These are phyloP conservation scores for Tenualosa thibaudeaui DNA, from an alignment of 2,797 vertebrate genomes.

Conservation along the genomic window DNA sequence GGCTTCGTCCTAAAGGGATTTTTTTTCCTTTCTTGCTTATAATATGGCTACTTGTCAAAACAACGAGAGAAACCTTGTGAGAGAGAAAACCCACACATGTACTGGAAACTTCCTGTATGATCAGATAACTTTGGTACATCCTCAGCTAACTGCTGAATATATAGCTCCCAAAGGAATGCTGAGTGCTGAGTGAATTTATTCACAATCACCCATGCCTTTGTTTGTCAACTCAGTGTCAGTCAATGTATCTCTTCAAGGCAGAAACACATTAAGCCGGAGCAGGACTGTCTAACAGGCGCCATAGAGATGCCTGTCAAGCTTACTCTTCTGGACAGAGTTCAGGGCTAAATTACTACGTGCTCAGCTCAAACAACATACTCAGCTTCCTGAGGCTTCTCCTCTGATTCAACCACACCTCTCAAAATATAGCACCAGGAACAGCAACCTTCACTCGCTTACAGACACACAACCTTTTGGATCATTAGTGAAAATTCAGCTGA, in stretches of 20 bases:
- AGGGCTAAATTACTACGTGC: not conserved
- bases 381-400: not conserved
- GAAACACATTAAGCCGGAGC: not conserved
- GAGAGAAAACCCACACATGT: too few species aligned
- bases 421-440: not conserved
- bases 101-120: not conserved
- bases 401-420: slow-evolving; percentile 4
- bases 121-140: not conserved
- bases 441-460: not conserved
- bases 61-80: too few species aligned
- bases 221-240: not conserved
- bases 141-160: not conserved
- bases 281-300: not conserved
- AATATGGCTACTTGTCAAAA: too few species aligned
- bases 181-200: not conserved
- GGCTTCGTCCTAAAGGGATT: too few species aligned
- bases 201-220: not conserved
- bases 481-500: not conserved
- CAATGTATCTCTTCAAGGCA: not conserved
- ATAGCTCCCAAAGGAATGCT: not conserved
- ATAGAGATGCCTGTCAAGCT: not conserved
- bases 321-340: not conserved
- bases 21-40: too few species aligned
- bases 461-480: not conserved
- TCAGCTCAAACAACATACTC: not conserved